A percentile compares a stretch with the other conserved stretches of the same genome.
phyloP scores from a whole-genome alignment of 2,797 vertebrate species.

The Sebastes wilsoni region DNA sequence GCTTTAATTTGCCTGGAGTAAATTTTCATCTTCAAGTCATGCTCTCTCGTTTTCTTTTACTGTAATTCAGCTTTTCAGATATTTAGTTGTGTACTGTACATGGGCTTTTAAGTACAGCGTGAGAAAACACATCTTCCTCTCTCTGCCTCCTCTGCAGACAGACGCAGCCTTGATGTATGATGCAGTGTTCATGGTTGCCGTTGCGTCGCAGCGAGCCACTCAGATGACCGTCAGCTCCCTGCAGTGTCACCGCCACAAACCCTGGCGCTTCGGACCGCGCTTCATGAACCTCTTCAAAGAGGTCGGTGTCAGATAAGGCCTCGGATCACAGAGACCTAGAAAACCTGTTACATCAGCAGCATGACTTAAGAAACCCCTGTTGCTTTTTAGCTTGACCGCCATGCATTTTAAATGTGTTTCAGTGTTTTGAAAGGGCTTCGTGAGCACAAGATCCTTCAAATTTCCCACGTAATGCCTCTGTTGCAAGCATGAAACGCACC shows the following conservation, averaged over 20 bases:
- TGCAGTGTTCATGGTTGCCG: conserved; percentile 92
- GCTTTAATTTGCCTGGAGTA: neutral
- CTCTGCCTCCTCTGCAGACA: conserved; percentile 80
- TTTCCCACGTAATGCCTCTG: neutral
- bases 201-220: conserved; percentile 91
- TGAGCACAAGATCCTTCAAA: neutral
- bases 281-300: conserved; percentile 98
- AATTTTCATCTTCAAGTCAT: neutral
- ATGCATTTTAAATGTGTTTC: conserved; percentile 10
- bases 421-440: neutral
- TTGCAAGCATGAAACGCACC: neutral
- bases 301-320: conserved; percentile 74
- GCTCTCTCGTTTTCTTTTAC: neutral
- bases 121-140: neutral
- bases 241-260: conserved; percentile 97
- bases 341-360: neutral
- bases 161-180: conserved; percentile 97
- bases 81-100: neutral
- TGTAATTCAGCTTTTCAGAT: neutral
- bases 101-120: neutral
- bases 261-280: conserved; percentile 94
- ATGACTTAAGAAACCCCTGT: neutral
- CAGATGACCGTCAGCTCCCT: conserved; percentile 97
- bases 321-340: neutral
- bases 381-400: conserved; percentile 1